Evolutionary conservation across 2,888 invertebrate species (phyloP).

Genomic region (Muschampia plurimacula): DNA sequence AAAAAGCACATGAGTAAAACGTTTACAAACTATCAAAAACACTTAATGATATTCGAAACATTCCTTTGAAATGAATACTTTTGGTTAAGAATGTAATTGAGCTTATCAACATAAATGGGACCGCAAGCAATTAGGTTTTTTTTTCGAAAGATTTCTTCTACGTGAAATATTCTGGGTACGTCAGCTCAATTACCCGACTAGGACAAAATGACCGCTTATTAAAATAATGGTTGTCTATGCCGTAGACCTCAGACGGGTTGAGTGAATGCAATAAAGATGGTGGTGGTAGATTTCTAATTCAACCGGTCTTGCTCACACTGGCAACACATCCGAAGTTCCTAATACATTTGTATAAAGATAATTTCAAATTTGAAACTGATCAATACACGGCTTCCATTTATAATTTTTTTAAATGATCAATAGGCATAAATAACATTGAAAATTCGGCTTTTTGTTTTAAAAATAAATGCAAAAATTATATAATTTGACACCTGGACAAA

Average conservation of each 20-base stretch:
- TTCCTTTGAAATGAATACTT: slow-evolving; percentile 34
- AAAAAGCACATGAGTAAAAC: slow-evolving; percentile 29
- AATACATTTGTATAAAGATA: slow-evolving; percentile 24
- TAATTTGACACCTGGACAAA: not conserved
- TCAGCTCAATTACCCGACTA: slow-evolving; percentile 61
- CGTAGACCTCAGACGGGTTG: slow-evolving; percentile 47
- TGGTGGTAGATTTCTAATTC: slow-evolving; percentile 63
- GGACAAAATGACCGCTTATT: slow-evolving; percentile 75
- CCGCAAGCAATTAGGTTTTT: slow-evolving; percentile 43
- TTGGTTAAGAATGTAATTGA: slow-evolving; percentile 26
- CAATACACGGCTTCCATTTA: slow-evolving; percentile 4
- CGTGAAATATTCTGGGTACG: slow-evolving; percentile 52
- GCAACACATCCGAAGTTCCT: slow-evolving; percentile 13
- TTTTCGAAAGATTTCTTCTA: slow-evolving; percentile 42
- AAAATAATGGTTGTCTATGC: slow-evolving; percentile 64
- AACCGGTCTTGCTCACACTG: slow-evolving; percentile 31
- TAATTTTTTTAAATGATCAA: not conserved
- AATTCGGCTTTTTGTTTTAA: not conserved
- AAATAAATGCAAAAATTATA: not conserved
- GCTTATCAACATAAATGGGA: slow-evolving; percentile 35
- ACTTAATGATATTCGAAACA: slow-evolving; percentile 30
- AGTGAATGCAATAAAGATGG: slow-evolving; percentile 53
- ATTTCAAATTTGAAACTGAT: slow-evolving; percentile 19
- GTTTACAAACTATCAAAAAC: slow-evolving; percentile 31
- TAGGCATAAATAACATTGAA: not conserved